Evolutionary conservation across 2,888 invertebrate genomes (phyloP), one percentile per base, ranked within the genome.

Genomic region (Idaea aversata): DNA sequence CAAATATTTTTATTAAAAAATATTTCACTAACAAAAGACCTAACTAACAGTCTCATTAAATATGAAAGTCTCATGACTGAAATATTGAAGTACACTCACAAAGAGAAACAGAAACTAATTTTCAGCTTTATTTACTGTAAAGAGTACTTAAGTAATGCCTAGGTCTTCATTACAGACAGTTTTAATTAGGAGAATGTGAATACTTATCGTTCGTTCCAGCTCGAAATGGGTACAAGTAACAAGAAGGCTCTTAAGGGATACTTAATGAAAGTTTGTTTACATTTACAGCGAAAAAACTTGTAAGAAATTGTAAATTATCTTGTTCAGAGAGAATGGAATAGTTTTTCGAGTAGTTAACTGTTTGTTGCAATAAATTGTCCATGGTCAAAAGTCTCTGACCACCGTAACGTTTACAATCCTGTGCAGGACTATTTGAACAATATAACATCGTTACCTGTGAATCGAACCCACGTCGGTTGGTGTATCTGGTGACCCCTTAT

Each of bases 121-220:
- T 84, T 78, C 80, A 81, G 79, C 77, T 84, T 83, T 87, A 85
- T 87, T 86, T 85, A 84, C 83, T 80, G 77, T 75, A 75, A 73
- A 81, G 81, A 81, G 76, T 82, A 77, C 75, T 78, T 70, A 76
- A 66, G 77, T 72, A 74, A 72, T 74, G 69, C 71, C 69, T 74
- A 74, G 72, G 74, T 74, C 74, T 74, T 74, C 72, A 73, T 80
- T 79, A 82, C 68, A 73, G 76, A 77, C 84, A 82, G 84, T 87
- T 88, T 90, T 90, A 91, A 91, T 91, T 90, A 91, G 85, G 81
- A 85, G 81, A 88, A 86, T 83, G 83, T 77, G 82, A 77, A 78
- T 86, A 87, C 88, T 89, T 87, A 88, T 80, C 79, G 86, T 86
- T 85, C 76, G 81, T 79, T 76, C 77, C 78, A 85, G 85, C 80